Evolutionary conservation across 1,140 invertebrate genomes (phyloP).

Genomic region (Dreissena rostriformis): DNA sequence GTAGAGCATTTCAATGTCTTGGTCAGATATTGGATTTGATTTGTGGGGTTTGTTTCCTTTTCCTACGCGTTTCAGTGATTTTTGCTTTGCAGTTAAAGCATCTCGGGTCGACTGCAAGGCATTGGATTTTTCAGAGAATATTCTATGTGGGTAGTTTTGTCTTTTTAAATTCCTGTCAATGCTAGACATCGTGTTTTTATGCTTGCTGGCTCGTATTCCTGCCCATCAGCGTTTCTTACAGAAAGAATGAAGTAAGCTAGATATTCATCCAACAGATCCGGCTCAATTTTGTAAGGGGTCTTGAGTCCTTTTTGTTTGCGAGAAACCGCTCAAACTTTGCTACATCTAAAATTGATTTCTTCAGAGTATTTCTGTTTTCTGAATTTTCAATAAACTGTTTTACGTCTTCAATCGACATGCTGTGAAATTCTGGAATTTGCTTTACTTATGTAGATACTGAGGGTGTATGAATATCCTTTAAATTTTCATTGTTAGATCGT

Average conservation of each 20-base stretch:
- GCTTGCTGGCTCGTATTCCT: background rate
- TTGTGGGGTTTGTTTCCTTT: conserved; percentile 30
- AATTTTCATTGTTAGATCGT: no score
- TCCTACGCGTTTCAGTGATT: conserved; percentile 5
- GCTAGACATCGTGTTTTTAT: conserved; percentile 23
- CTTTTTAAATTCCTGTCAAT: conserved; percentile 21
- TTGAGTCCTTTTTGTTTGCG: background rate
- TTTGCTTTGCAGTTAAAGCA: conserved; percentile 28
- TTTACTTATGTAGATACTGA: no score
- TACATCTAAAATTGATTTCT: background rate
- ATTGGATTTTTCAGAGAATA: conserved; percentile 13
- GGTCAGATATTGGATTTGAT: conserved; percentile 13
- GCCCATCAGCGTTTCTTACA: conserved; percentile 1
- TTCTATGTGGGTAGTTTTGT: conserved; percentile 12
- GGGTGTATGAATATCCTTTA: no score
- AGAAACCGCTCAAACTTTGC: background rate
- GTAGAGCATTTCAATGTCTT: conserved; percentile 21
- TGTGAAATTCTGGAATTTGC: background rate
- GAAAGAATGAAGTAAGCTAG: conserved; percentile 26
- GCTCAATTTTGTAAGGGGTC: background rate
- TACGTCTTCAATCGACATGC: background rate
- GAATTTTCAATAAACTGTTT: background rate
- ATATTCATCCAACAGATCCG: conserved; percentile 23
- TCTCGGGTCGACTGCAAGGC: conserved; percentile 21
- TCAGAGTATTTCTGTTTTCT: conserved; percentile 2